Evolutionary conservation across 2,113 vertebrate species (phyloP).

Genomic region (Perccottus glenii): DNA sequence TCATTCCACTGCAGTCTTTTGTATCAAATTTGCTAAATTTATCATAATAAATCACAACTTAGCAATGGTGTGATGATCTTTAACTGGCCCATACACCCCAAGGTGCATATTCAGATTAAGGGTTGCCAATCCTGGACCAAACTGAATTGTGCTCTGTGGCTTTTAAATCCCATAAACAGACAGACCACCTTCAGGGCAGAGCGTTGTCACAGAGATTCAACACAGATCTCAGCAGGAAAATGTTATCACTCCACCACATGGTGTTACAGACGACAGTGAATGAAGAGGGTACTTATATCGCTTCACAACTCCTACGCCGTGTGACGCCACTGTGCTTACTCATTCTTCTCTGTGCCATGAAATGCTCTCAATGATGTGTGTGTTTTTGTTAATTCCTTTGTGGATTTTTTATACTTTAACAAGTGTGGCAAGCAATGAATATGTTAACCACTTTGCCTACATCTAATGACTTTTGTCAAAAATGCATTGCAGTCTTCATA

Average conservation of each 20-base stretch:
- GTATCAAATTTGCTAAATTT: no score
- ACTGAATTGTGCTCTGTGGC: neutral
- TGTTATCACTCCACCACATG: constrained; percentile 59
- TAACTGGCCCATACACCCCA: no score
- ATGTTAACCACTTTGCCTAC: constrained; percentile 4
- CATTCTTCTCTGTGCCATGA: constrained; percentile 6
- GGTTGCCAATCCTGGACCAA: neutral
- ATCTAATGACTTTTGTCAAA: constrained; percentile 12
- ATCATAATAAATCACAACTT: no score
- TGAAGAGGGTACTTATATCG: constrained; percentile 14
- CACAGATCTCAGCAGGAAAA: constrained; percentile 35
- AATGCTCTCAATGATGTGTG: constrained; percentile 21
- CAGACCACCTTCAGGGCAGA: constrained; percentile 13
- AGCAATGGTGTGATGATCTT: no score
- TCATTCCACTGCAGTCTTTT: no score
- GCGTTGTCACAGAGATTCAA: constrained; percentile 28
- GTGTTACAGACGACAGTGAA: constrained; percentile 24
- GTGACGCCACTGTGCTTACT: constrained; percentile 5
- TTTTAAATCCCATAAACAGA: neutral
- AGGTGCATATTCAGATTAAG: neutral
- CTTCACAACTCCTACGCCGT: constrained; percentile 42
- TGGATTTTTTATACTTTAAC: neutral
- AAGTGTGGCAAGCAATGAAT: constrained; percentile 2
- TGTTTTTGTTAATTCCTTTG: constrained; percentile 9
- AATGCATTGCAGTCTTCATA: neutral